A percentile compares a stretch with the other conserved stretches of the same genome.
Evolutionary conservation across 2,888 invertebrate genomes (phyloP).

Genomic region (Candidula unifasciata): DNA sequence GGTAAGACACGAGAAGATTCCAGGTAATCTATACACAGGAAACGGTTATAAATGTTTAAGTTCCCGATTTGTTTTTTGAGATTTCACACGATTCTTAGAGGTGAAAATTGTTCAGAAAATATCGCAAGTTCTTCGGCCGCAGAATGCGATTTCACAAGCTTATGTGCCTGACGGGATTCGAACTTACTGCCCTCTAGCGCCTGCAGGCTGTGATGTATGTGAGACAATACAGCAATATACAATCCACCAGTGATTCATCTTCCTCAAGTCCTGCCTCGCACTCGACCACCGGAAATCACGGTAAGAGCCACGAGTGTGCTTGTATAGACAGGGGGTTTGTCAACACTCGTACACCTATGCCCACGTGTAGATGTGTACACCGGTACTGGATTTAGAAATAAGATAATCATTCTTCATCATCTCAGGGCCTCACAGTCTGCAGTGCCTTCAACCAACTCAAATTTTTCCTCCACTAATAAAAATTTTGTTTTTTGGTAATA

Average conservation of each 20-base stretch:
- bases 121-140: background rate
- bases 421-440: too few relatives aligned
- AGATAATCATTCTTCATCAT: too few relatives aligned
- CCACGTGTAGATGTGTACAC: too few relatives aligned
- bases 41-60: too few relatives aligned
- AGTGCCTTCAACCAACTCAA: too few relatives aligned
- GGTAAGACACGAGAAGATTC: too few relatives aligned
- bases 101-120: background rate
- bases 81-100: background rate
- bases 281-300: background rate
- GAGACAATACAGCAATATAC: conserved; percentile 13
- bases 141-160: background rate
- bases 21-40: too few relatives aligned
- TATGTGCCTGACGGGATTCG: background rate
- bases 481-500: too few relatives aligned
- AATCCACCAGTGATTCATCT: background rate
- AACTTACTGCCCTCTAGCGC: conserved; percentile 1
- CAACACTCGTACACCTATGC: too few relatives aligned
- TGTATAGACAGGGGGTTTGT: too few relatives aligned
- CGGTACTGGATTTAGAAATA: too few relatives aligned
- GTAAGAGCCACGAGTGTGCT: background rate
- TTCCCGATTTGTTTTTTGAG: background rate
- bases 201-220: conserved; percentile 38
- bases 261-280: background rate
- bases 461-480: too few relatives aligned